Percentiles rank a stretch among this genome's conserved stretches.
These are phyloP conservation scores for Resseliella maxima DNA, from an alignment of 2,888 invertebrate genomes.

Conservation along the genomic window DNA sequence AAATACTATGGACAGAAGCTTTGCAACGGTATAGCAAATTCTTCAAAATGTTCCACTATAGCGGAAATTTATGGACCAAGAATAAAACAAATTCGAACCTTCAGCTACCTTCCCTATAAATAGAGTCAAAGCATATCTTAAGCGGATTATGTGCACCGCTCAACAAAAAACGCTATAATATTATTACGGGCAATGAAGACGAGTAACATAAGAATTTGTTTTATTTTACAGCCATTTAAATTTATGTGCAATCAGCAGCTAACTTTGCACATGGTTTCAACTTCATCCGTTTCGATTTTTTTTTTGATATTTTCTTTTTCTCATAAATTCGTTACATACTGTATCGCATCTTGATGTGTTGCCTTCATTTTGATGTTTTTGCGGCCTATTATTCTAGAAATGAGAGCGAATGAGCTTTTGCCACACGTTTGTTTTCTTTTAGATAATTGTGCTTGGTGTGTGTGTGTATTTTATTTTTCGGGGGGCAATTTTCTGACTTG, in stretches of 20 bases:
- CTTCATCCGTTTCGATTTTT: constrained; percentile 25
- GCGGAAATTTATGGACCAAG: too few species aligned
- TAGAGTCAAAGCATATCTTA: too few species aligned
- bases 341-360: not conserved
- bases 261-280: not conserved
- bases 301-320: not conserved
- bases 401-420: not conserved
- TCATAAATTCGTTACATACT: not conserved
- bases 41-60: too few species aligned
- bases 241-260: constrained; percentile 41
- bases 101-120: too few species aligned
- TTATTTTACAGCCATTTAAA: constrained; percentile 51
- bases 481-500: not conserved
- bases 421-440: too few species aligned
- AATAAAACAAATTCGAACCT: too few species aligned
- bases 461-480: not conserved
- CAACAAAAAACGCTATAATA: too few species aligned
- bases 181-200: too few species aligned
- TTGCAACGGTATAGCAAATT: too few species aligned
- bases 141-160: too few species aligned
- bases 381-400: not conserved
- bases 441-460: not conserved
- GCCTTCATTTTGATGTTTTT: not conserved
- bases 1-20: too few species aligned
- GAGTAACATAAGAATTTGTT: constrained; percentile 15